These are phyloP conservation scores for Chionis minor DNA, from an alignment of 2,113 vertebrate genomes.

Conservation along the genomic window DNA sequence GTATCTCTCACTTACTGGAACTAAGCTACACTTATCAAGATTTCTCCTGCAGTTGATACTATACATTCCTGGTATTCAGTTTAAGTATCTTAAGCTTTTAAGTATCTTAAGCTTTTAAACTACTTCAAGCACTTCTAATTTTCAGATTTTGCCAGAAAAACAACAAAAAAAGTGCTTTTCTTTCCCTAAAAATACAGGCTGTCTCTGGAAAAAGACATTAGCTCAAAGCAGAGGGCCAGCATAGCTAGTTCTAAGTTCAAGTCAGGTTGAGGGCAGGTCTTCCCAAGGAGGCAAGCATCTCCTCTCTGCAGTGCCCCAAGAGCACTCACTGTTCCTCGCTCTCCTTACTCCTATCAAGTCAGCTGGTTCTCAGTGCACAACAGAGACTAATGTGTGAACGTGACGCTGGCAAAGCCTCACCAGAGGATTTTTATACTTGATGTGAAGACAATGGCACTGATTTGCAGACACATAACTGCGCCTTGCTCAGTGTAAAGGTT, in stretches of 20 bases:
- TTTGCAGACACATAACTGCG: neutral
- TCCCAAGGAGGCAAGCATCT: neutral
- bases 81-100: neutral
- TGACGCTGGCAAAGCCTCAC: neutral
- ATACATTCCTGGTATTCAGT: neutral
- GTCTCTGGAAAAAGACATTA: neutral
- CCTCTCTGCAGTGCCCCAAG: neutral
- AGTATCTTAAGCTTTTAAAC: neutral
- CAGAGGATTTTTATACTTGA: neutral
- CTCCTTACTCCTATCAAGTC: neutral
- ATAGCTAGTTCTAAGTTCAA: neutral
- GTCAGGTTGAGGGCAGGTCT: neutral
- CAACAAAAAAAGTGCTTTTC: neutral
- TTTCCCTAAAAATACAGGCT: neutral
- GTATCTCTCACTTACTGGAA: neutral
- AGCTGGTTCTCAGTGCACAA: neutral
- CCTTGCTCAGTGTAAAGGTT: neutral
- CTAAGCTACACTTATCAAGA: neutral
- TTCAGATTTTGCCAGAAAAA: neutral
- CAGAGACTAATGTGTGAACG: rapidly evolving
- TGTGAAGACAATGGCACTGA: neutral
- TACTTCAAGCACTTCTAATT: neutral
- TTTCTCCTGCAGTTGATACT: neutral
- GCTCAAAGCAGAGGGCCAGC: neutral
- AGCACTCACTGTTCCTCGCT: neutral